These are phyloP conservation scores for Strix aluco DNA, from an alignment of 2,113 vertebrate species.

Conservation along the genomic window DNA sequence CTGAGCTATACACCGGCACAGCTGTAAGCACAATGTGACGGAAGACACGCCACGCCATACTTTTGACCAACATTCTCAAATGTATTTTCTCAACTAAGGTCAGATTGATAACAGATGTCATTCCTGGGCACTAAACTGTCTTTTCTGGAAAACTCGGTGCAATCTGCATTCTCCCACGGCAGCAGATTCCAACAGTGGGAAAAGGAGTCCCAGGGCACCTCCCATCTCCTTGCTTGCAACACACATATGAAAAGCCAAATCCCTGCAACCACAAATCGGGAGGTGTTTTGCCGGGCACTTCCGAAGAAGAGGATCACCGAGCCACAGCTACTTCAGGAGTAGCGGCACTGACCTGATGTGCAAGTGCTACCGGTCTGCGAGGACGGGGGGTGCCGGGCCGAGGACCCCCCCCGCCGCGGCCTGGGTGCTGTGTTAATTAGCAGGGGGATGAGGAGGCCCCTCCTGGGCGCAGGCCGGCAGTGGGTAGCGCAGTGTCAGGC, in stretches of 20 bases:
- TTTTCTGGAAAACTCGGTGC: not conserved
- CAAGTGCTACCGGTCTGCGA: not conserved
- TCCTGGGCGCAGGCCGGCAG: too few relatives aligned
- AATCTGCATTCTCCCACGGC: not conserved
- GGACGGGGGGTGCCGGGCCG: not conserved
- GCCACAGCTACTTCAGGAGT: not conserved
- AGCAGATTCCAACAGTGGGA: not conserved
- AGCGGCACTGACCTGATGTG: not conserved
- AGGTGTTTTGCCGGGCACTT: not conserved
- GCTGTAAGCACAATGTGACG: not conserved
- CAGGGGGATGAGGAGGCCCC: too few relatives aligned
- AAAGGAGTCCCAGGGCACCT: not conserved
- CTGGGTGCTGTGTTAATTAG: too few relatives aligned
- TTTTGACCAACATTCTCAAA: not conserved
- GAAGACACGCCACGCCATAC: not conserved
- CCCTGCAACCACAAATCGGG: not conserved
- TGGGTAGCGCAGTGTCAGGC: not conserved
- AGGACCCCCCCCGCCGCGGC: too few relatives aligned
- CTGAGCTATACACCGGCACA: not conserved
- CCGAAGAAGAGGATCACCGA: not conserved
- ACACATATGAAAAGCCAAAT: not conserved
- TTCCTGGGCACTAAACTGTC: not conserved
- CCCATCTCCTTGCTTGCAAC: not conserved
- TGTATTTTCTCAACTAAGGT: not conserved
- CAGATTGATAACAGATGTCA: not conserved